Conservation (phyloP, 2,113 vertebrate genomes). For the Podilymbus podiceps region DNA sequence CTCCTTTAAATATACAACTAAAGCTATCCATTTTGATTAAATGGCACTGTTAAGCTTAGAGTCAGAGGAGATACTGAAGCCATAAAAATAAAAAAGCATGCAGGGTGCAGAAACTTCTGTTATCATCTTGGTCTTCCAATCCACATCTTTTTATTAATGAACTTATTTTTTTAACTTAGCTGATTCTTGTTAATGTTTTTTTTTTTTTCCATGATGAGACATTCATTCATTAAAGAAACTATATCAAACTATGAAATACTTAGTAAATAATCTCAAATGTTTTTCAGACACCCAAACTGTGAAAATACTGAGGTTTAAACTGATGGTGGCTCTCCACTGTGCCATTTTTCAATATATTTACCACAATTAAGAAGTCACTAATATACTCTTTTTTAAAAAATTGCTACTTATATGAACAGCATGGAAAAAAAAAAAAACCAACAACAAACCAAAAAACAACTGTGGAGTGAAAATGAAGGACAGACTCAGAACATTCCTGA, state of each 20-base stretch:
- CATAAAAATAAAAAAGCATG: neutral
- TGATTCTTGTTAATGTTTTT: neutral
- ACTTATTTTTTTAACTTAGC: neutral
- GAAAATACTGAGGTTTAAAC: neutral
- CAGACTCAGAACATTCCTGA: neutral
- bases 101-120: neutral
- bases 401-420: neutral
- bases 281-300: neutral
- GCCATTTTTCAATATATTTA: neutral
- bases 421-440: neutral
- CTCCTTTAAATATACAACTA: neutral
- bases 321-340: neutral
- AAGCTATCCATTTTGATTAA: neutral
- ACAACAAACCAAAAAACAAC: neutral
- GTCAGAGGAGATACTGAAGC: neutral
- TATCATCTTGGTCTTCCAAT: neutral
- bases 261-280: neutral
- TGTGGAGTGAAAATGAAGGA: neutral
- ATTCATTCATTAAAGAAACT: neutral
- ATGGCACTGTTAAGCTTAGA: neutral
- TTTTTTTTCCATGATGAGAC: neutral
- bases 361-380: neutral
- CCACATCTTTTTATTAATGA: neutral
- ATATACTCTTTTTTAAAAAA: neutral
- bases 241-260: neutral